These are phyloP conservation scores for Pogoniulus pusillus DNA, from an alignment of 2,797 vertebrate genomes.

Conservation along the genomic window DNA sequence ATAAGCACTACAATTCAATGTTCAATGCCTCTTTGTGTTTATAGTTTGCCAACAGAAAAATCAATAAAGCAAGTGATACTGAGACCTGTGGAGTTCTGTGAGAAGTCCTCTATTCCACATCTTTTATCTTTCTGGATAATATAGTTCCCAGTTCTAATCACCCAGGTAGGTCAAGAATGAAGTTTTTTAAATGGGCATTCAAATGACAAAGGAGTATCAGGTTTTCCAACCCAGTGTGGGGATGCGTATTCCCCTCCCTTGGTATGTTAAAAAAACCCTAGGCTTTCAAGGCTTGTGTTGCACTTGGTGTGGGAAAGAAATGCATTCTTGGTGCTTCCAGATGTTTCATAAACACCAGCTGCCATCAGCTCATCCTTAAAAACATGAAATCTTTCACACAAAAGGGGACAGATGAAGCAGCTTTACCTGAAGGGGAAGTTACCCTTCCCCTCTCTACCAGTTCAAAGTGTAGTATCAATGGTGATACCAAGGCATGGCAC, in stretches of 20 bases:
- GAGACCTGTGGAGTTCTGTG: background rate
- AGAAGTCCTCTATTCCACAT: background rate
- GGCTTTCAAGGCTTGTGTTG: background rate
- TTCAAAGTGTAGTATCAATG: background rate
- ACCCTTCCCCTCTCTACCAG: background rate
- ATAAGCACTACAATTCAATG: background rate
- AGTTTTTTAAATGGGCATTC: background rate
- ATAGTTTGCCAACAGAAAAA: background rate
- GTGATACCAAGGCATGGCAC: background rate
- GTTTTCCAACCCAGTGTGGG: background rate
- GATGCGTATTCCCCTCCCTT: background rate
- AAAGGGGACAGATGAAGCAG: background rate
- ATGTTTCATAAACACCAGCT: background rate
- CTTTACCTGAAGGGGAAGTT: background rate
- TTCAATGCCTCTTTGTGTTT: background rate
- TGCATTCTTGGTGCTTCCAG: background rate
- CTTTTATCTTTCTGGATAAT: background rate
- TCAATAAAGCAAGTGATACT: background rate
- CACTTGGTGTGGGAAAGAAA: background rate
- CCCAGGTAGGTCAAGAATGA: background rate
- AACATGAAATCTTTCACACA: background rate
- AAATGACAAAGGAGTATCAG: background rate
- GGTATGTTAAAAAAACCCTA: background rate
- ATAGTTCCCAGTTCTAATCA: background rate
- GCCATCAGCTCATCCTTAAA: background rate